Percentiles rank a stretch among this genome's conserved stretches.
Conservation (phyloP, 2,888 invertebrate species). For the Lumbricus terrestris region DNA sequence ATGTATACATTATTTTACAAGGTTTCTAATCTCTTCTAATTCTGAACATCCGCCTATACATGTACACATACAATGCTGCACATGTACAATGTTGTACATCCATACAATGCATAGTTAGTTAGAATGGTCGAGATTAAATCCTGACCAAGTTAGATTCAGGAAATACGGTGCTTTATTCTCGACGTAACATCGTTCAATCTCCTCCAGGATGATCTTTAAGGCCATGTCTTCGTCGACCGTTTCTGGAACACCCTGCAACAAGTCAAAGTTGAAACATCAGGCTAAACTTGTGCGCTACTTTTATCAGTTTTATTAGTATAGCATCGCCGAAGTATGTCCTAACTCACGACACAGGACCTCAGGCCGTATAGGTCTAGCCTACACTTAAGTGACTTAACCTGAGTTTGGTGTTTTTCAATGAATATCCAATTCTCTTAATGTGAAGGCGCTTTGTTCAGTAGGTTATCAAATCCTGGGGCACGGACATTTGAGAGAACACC, state of each 20-base stretch:
- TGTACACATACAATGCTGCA: no score
- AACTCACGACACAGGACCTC: neutral
- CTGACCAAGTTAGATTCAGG: constrained; percentile 23
- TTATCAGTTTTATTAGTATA: neutral
- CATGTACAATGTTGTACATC: no score
- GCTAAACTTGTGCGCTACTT: neutral
- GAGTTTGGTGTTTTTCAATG: neutral
- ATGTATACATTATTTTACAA: no score
- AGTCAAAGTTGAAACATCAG: neutral
- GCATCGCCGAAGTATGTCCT: neutral
- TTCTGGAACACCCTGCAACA: constrained; percentile 22
- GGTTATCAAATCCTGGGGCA: neutral
- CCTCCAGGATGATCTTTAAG: constrained; percentile 18
- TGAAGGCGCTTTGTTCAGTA: neutral
- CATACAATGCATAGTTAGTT: neutral
- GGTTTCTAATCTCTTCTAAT: no score
- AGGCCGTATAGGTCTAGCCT: neutral
- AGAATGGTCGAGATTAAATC: neutral
- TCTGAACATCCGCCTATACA: no score
- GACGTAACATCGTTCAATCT: constrained; percentile 18
- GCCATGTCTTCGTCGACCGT: neutral
- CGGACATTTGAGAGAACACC: neutral
- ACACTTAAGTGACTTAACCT: neutral
- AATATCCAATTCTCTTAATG: neutral
- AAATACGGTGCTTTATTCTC: constrained; percentile 24